Base-by-base conservation (phyloP, 1,140 invertebrate species). In the Diorhabda sublineata region DNA sequence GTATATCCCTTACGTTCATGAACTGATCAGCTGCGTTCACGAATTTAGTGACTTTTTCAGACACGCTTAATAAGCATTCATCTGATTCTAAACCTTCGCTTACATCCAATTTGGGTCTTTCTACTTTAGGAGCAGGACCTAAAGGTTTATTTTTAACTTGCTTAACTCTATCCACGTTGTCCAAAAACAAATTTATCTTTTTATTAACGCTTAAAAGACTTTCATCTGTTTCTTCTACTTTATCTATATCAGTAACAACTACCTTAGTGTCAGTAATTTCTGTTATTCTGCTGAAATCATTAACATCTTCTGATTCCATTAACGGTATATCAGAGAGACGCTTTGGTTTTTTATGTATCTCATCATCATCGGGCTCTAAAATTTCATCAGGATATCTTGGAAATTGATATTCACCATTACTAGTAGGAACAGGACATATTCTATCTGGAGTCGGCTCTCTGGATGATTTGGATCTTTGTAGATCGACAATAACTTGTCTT, bases 301-400 rank as follows among this genome's bases (percentile, higher is more conserved):
- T 81, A 47, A 81, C 78, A 43, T 76, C 76, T 68, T 78, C 73
- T 26, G 60, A 61, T 71, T 81, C 78, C 58, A 74, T 64, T 52
- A 79, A 75, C 11, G 73, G 75, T 60, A 78, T 76, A 56, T 82
- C 83, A 75, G 76, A 84, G 79, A 69, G 80, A 75, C 81, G 85
- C 79, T 79, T 84, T 75, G 64, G 84, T 83, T 68, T 82, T 75
- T 74, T 82, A 74, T 11, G 72, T 57, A 67, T 73, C 72, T 41
- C 79, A 65, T 85, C 85, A 75, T 91, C 89, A 67, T 91, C 89
- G 8, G 90, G 89, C 83, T 91, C 89, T 76, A 83, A 86, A 2
- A 91, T 85, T 71, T 86, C 84, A 79, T 91, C 89, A 3, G 90
- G 89, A 77, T 88, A 90, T 69, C 89, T 83, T 7, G 87, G 88